These are phyloP conservation scores for Mormyrus lacerda DNA, from an alignment of 2,113 vertebrate genomes.

Conservation along the genomic window DNA sequence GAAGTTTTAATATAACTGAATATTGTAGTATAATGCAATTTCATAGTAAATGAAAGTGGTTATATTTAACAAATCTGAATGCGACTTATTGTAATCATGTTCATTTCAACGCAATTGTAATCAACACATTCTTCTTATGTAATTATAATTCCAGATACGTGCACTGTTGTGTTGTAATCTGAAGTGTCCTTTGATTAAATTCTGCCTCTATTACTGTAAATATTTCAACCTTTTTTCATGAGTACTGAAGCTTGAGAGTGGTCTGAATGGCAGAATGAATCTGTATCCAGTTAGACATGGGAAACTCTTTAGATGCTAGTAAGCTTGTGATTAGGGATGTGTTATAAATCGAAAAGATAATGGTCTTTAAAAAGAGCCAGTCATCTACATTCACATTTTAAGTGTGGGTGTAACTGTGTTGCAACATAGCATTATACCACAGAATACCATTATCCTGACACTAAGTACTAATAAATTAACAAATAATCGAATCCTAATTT, in stretches of 20 bases:
- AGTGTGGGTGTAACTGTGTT: background rate
- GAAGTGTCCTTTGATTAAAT: slow-evolving; percentile 23
- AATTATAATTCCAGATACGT: slow-evolving; percentile 42
- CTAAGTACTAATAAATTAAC: background rate
- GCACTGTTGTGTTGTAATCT: slow-evolving; percentile 51
- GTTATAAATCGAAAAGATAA: background rate
- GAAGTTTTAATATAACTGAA: slow-evolving; percentile 10
- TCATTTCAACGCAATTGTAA: slow-evolving; percentile 35
- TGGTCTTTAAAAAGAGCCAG: background rate
- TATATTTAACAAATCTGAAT: slow-evolving; percentile 33
- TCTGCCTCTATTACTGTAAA: slow-evolving; percentile 24
- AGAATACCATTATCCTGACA: background rate
- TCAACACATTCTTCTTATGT: background rate
- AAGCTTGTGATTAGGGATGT: background rate
- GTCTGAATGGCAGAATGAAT: slow-evolving; percentile 27
- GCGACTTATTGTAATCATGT: slow-evolving; percentile 28
- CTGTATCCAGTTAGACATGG: slow-evolving; percentile 35
- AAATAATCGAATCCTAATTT: background rate
- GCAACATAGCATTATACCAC: background rate
- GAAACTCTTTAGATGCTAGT: slow-evolving; percentile 33
- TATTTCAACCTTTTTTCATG: slow-evolving; percentile 32
- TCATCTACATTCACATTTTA: background rate
- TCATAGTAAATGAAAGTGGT: slow-evolving; percentile 43
- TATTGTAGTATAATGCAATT: slow-evolving; percentile 34
- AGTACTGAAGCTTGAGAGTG: slow-evolving; percentile 25